Percentiles rank a stretch among this genome's conserved stretches.
These are phyloP conservation scores for Nephrotoma guestfalica DNA, from an alignment of 2,888 invertebrate genomes.

Conservation along the genomic window DNA sequence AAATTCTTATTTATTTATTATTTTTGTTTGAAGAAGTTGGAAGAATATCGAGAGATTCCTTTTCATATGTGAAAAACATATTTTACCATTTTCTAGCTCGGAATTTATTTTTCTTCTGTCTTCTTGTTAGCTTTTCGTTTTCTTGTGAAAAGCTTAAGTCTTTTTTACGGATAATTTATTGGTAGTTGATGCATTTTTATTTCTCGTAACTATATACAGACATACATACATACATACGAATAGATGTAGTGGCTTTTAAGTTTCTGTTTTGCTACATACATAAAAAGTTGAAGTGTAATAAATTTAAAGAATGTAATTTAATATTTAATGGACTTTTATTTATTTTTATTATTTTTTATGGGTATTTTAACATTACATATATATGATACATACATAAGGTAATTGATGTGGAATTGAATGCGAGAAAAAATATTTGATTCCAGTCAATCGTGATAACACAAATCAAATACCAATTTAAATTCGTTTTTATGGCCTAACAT, in stretches of 20 bases:
- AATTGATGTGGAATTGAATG: neutral
- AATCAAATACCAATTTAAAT: neutral
- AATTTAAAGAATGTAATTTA: neutral
- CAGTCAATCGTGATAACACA: neutral
- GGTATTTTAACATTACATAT: neutral
- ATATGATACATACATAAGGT: neutral
- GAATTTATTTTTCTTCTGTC: neutral
- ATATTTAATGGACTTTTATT: neutral
- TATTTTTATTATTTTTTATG: neutral
- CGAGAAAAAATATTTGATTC: neutral
- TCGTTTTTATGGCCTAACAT: neutral
- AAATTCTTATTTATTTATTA: neutral
- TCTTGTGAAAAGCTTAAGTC: neutral
- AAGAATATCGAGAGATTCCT: neutral
- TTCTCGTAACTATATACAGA: neutral
- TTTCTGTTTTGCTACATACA: neutral
- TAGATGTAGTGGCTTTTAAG: no score
- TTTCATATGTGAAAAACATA: neutral
- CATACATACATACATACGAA: no score
- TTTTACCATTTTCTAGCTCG: neutral
- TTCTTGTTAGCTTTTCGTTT: neutral
- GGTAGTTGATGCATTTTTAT: neutral
- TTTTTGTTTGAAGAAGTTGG: neutral
- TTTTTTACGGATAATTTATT: neutral
- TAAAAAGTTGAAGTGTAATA: neutral